Evolutionary conservation across 23 tunicate species (phyloP), one percentile per base, ranked within the genome.

Genomic region (Trididemnum clinides): DNA sequence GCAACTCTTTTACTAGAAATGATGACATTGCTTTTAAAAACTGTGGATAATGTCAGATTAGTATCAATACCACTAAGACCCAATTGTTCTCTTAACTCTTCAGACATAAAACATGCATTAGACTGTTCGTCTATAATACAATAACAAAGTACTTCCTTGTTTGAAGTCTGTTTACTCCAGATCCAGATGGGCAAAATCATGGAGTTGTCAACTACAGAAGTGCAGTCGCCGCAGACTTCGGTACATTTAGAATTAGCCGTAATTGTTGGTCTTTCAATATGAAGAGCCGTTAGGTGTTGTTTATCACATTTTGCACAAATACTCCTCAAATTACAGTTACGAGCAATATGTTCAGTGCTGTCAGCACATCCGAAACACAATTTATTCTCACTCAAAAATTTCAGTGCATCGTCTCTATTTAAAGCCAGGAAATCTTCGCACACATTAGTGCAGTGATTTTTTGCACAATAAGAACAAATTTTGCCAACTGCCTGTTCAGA

Each of bases 121-220:
- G 57, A 73, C 28, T 38, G 80, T 2, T 73, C 80, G 57, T 73
- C 80, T 20, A 73, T 19, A 38, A 73, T 73, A 19, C 57, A 37
- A 28, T 73, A 73, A 23, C 80, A 73, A 18, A 73, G 57, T 37
- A 73, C 38, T 73, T 73, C 80, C 22, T 73, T 73, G 5, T 6
- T 28, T 2, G 80, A 29, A 19, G 28, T 36, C 6, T 19, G 54
- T 5, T 73, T 73, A 28, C 80, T 73, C 5, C 57, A 57, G 38
- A 73, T 39, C 57, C 80, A 37, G 2, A 73, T 28, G 3, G 80
- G 57, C 3, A 73, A 21, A 2, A 73, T 73, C 80, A 73, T 73
- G 28, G 80, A 73, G 57, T 73, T 73, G 54, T 73, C 80, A 73
- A 37, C 1, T 19, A 26, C 54, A 29, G 6, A 10, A n/a, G 6